A percentile compares a stretch with the other conserved stretches of the same genome.
phyloP scores from a whole-genome alignment of 2,113 vertebrate genomes.

The Corynorhinus townsendii region DNA sequence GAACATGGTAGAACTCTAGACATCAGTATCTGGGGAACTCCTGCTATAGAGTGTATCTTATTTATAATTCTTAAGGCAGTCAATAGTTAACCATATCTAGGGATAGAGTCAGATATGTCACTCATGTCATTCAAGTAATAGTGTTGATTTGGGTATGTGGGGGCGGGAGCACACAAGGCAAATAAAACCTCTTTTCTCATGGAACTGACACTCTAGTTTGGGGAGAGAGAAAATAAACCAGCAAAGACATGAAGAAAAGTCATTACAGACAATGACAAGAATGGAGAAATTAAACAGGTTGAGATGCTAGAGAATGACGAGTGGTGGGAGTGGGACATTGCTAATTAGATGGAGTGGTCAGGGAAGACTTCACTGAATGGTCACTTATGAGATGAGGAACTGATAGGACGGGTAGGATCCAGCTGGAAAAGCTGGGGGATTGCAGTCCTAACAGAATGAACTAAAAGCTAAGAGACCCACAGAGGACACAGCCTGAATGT shows the following conservation, averaged over 20 bases:
- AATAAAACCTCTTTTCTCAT: background rate
- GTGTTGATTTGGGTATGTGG: background rate
- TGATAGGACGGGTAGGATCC: background rate
- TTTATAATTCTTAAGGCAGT: background rate
- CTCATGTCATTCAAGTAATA: background rate
- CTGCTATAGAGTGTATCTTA: background rate
- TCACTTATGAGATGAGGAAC: background rate
- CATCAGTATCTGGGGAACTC: no score
- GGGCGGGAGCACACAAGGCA: background rate
- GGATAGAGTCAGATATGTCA: background rate
- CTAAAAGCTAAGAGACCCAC: background rate
- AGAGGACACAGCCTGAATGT: background rate
- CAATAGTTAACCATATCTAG: accelerated
- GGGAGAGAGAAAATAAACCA: background rate
- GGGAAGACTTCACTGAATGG: background rate
- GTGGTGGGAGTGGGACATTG: background rate
- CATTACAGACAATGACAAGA: background rate
- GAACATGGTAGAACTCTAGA: background rate
- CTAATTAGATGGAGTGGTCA: background rate
- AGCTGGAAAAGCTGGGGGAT: background rate
- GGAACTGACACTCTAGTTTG: background rate
- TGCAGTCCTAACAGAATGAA: background rate
- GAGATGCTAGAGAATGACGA: background rate
- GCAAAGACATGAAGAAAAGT: background rate
- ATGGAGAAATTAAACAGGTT: background rate